Evolutionary conservation across 1,140 invertebrate species (phyloP).

Genomic region (Harpegnathos saltator): DNA sequence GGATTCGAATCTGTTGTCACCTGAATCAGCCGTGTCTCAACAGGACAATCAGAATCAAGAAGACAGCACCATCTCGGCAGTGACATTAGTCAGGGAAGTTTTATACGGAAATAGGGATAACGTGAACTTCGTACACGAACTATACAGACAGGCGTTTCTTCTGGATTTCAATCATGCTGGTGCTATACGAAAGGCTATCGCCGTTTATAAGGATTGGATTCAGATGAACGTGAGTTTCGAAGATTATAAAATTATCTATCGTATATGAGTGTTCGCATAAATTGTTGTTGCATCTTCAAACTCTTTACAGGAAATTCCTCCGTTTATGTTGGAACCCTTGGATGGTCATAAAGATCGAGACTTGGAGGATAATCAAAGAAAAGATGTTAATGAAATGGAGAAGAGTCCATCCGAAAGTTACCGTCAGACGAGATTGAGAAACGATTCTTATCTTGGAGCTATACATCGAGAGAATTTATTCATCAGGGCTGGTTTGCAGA

Average conservation of each 20-base stretch:
- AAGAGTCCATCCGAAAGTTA: constrained; percentile 85
- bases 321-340: constrained; percentile 94
- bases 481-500: constrained; percentile 93
- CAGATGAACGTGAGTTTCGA: constrained; percentile 91
- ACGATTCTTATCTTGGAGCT: constrained; percentile 93
- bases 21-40: constrained; percentile 75
- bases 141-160: constrained; percentile 97
- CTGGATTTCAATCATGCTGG: constrained; percentile 95
- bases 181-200: constrained; percentile 95
- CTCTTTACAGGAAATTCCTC: constrained; percentile 89
- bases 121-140: constrained; percentile 97
- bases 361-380: constrained; percentile 76
- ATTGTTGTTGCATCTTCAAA: constrained; percentile 25
- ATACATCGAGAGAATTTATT: constrained; percentile 92
- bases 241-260: constrained; percentile 10
- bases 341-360: constrained; percentile 86
- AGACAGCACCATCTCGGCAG: constrained; percentile 80
- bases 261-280: neutral
- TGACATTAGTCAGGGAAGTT: constrained; percentile 92
- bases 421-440: constrained; percentile 89
- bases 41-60: constrained; percentile 81
- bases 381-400: constrained; percentile 77
- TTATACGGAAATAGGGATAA: constrained; percentile 96
- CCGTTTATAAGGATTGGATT: constrained; percentile 98
- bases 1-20: constrained; percentile 80